Base-by-base conservation (phyloP, 2,113 vertebrate genomes). In the Ciconia maguari region DNA sequence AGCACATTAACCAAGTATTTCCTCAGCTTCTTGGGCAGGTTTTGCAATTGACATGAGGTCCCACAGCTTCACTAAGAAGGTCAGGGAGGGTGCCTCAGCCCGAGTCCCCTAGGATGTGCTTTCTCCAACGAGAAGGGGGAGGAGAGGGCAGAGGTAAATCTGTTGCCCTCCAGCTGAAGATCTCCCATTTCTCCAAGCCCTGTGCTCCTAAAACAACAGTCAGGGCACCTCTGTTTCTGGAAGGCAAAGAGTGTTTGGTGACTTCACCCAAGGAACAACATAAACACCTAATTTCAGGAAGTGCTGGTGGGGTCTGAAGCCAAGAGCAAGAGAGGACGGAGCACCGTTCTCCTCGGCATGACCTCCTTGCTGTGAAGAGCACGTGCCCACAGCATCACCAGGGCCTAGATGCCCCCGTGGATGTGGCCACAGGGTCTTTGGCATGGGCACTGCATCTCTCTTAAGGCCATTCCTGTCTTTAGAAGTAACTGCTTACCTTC, bases 401-500 rank as follows among this genome's bases (percentile, higher is more conserved):
- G 48, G 13, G 15, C 5, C 64, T 44, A 77, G 15, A 61, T 20
- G 7, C 3, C 21, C 13, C 52, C 1, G 0, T 25, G 52, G 9
- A 89, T 61, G 36, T 21, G 21, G 11, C 36, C 36, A 64, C 42
- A 48, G 24, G 17, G 5, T 65, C 51, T 84, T 75, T 80, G 46
- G 17, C 10, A 30, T 9, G 30, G 22, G 14, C 14, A 69, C 3
- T 0, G 0, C 1, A 0, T 27, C 57, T 80, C 19, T 83, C n/a
- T 70, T 22, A 48, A 76, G 24, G 57, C 4, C 15, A 9, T 18
- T 61, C 11, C 18, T 46, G 13, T 22, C 13, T 55, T 75, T 57
- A 65, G 46, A 75, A 70, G 22, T 60, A 46, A 32, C 16, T 55
- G 21, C 5, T 79, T 75, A 10, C 10, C 17, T 79, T 49, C 2